phyloP scores from a whole-genome alignment of 2,113 vertebrate genomes.

The Callopanchax toddi region DNA sequence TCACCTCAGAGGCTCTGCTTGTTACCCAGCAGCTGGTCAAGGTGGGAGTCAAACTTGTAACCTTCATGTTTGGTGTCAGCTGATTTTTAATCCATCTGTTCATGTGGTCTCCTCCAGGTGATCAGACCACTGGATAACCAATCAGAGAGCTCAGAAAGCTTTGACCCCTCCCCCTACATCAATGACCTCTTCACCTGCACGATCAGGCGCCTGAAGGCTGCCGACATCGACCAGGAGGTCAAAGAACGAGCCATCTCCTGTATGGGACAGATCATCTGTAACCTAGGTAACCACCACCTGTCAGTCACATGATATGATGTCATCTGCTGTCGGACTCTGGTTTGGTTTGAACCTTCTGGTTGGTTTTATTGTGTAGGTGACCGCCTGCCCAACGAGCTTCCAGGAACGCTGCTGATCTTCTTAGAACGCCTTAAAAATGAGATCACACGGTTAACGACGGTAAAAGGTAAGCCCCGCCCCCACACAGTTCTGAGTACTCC shows the following conservation, averaged over 20 bases:
- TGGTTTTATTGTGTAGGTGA: constrained; percentile 84
- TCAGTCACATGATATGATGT: constrained; percentile 42
- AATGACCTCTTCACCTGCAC: constrained; percentile 95
- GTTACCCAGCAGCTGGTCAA: constrained; percentile 98
- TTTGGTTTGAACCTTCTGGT: background rate
- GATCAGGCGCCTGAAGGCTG: constrained; percentile 94
- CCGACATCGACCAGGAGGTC: constrained; percentile 98
- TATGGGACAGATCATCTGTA: constrained; percentile 99
- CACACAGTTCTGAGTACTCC: background rate
- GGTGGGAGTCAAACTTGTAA: constrained; percentile 29
- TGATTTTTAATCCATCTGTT: background rate
- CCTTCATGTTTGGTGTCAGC: fast-evolving
- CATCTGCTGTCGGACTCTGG: background rate
- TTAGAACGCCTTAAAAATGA: constrained; percentile 97
- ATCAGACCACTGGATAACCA: constrained; percentile 93
- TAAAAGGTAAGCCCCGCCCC: constrained; percentile 64
- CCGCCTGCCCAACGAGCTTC: constrained; percentile 90
- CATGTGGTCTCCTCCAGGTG: constrained; percentile 68
- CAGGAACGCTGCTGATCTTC: constrained; percentile 95
- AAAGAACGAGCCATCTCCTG: constrained; percentile 98
- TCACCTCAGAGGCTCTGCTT: constrained; percentile 96
- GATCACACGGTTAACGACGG: constrained; percentile 95
- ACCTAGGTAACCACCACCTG: constrained; percentile 88
- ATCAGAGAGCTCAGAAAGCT: constrained; percentile 79
- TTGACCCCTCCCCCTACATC: constrained; percentile 95